Evolutionary conservation across 2,797 vertebrate species (phyloP).

Genomic region (Ctenochaetus hawaiiensis): DNA sequence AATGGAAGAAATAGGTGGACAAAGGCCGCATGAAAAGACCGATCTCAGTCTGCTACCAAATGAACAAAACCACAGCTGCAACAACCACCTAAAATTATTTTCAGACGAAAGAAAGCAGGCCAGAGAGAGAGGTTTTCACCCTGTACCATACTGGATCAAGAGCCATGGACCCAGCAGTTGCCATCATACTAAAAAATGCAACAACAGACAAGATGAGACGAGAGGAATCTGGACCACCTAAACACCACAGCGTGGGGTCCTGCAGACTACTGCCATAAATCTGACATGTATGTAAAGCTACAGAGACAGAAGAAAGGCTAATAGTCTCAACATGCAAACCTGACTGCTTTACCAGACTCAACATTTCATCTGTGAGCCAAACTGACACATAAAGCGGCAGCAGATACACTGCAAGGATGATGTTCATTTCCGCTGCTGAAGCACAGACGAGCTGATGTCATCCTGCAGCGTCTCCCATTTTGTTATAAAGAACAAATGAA

Average conservation of each 20-base stretch:
- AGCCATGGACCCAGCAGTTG: neutral
- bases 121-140: too few relatives aligned
- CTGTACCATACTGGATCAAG: slow-evolving; percentile 1
- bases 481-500: slow-evolving; percentile 2
- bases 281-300: slow-evolving; percentile 31
- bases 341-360: slow-evolving; percentile 40
- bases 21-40: neutral
- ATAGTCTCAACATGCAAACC: slow-evolving; percentile 31
- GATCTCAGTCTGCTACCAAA: neutral
- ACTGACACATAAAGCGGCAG: neutral
- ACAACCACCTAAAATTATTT: neutral
- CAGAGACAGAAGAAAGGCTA: slow-evolving; percentile 7
- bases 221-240: slow-evolving; percentile 35
- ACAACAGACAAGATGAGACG: neutral
- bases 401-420: neutral
- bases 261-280: slow-evolving; percentile 33
- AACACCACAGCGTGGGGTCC: neutral
- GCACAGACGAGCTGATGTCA: slow-evolving; percentile 6
- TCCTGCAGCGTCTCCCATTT: neutral
- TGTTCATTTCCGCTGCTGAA: neutral
- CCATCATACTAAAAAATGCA: neutral
- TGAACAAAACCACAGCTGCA: neutral
- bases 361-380: slow-evolving; percentile 16
- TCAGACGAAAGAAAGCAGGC: neutral
- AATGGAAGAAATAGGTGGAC: neutral